Percentiles rank a stretch among this genome's conserved stretches.
Evolutionary conservation across 2,797 vertebrate species (phyloP).

Genomic region (Myotis findleyi): DNA sequence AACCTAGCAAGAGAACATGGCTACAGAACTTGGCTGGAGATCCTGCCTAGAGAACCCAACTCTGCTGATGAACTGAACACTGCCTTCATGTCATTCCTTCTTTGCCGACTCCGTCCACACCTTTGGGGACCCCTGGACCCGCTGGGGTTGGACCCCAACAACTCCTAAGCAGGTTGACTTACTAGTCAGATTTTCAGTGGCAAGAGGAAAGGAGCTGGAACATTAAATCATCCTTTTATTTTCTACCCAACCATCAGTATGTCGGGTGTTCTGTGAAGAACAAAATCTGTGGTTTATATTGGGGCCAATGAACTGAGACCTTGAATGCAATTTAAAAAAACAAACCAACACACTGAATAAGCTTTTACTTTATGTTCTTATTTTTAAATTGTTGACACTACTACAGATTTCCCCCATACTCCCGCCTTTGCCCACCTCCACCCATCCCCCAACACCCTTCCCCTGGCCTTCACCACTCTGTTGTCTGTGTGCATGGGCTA

Average conservation of each 20-base stretch:
- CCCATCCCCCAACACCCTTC: not conserved
- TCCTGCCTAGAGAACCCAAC: no score
- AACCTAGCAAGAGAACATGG: no score
- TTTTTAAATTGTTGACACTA: not conserved
- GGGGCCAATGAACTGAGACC: not conserved
- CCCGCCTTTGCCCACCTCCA: not conserved
- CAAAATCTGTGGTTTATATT: not conserved
- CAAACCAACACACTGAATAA: not conserved
- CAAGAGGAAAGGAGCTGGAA: not conserved
- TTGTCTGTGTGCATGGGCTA: not conserved
- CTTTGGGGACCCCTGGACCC: no score
- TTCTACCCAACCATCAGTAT: not conserved
- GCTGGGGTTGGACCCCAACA: no score
- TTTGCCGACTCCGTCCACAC: no score
- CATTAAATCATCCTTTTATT: slow-evolving; percentile 2
- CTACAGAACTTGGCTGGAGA: no score
- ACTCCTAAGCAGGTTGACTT: not conserved
- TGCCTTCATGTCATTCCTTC: no score
- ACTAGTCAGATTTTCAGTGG: not conserved
- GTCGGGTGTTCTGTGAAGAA: not conserved
- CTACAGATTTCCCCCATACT: not conserved
- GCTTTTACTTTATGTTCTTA: not conserved
- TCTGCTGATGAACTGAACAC: no score
- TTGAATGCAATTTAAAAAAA: not conserved
- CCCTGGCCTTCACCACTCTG: not conserved